These are phyloP conservation scores for Sphaerophoria rueppellii DNA, from an alignment of 2,888 invertebrate genomes.

Conservation along the genomic window DNA sequence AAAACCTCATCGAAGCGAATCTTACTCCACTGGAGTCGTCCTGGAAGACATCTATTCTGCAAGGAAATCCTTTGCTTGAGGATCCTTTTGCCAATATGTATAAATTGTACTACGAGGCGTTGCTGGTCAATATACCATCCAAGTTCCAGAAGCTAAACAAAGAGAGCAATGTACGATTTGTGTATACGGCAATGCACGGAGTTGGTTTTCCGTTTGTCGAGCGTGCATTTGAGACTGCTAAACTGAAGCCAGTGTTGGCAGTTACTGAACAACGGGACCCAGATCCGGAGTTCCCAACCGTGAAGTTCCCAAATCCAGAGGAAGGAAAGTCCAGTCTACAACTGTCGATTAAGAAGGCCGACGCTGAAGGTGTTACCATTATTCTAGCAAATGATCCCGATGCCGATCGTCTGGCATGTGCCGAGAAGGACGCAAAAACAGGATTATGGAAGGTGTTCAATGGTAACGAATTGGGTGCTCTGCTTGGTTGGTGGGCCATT, in stretches of 20 bases:
- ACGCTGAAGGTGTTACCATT: conserved; percentile 86
- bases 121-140: conserved; percentile 84
- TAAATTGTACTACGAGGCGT: conserved; percentile 86
- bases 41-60: conserved; percentile 88
- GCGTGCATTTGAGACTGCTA: conserved; percentile 88
- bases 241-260: conserved; percentile 84
- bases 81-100: conserved; percentile 89
- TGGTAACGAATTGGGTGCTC: conserved; percentile 97
- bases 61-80: conserved; percentile 83
- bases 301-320: conserved; percentile 98
- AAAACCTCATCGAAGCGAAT: conserved; percentile 89
- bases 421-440: conserved; percentile 87
- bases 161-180: conserved; percentile 85
- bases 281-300: conserved; percentile 98
- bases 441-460: conserved; percentile 84
- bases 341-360: conserved; percentile 90
- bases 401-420: conserved; percentile 97
- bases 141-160: conserved; percentile 84
- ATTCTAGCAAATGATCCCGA: conserved; percentile 99
- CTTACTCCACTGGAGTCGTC: conserved; percentile 89
- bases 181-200: conserved; percentile 99
- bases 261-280: conserved; percentile 90
- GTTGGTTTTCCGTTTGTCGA: conserved; percentile 92
- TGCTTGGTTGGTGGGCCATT: conserved; percentile 97
- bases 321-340: conserved; percentile 93